Conservation (phyloP, 2,797 vertebrate genomes). For the Orestias chungarensis region DNA sequence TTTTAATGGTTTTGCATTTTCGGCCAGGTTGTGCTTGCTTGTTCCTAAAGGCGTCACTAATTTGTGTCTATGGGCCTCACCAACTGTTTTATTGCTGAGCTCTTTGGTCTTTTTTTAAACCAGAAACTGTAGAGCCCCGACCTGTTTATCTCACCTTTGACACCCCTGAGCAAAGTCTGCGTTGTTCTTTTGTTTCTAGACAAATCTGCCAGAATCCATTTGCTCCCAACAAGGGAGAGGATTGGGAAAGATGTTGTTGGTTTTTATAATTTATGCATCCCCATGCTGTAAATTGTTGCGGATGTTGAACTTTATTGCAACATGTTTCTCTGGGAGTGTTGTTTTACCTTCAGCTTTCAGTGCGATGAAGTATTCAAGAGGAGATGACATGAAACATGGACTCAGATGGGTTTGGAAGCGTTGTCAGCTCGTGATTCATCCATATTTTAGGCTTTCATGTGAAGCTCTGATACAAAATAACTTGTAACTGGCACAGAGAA, state of each 20-base stretch:
- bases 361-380: conserved; percentile 24
- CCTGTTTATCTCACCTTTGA: not conserved
- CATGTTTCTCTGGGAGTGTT: conserved; percentile 6
- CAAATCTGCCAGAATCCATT: not conserved
- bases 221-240: not conserved
- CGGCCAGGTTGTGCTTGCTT: conserved; percentile 2
- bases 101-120: conserved; percentile 38
- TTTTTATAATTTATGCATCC: conserved; percentile 9
- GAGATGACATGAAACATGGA: conserved; percentile 3
- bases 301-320: conserved; percentile 2
- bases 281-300: not conserved
- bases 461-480: conserved; percentile 14
- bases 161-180: conserved; percentile 8
- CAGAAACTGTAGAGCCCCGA: too few relatives aligned
- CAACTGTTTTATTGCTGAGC: conserved; percentile 3
- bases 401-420: not conserved
- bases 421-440: conserved; percentile 13
- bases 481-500: not conserved
- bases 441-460: conserved; percentile 26
- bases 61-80: not conserved
- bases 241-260: conserved; percentile 2
- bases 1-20: not conserved
- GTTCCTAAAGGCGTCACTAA: conserved; percentile 1
- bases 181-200: not conserved
- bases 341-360: conserved; percentile 7